phyloP scores from a whole-genome alignment of 2,797 vertebrate species.

The Scarus forsteni region DNA sequence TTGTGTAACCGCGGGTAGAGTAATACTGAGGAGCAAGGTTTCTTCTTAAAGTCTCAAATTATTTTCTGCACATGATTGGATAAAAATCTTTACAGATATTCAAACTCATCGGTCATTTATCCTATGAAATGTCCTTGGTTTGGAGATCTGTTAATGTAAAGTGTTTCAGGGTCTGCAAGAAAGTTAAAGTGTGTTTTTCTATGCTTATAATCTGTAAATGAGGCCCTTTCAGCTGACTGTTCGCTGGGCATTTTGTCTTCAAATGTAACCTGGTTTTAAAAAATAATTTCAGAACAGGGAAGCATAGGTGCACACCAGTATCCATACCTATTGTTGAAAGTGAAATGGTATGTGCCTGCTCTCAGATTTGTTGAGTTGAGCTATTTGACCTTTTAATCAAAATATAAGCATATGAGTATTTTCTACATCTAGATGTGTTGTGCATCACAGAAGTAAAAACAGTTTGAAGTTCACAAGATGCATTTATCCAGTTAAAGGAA shows the following conservation, averaged over 20 bases:
- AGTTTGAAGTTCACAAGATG: conserved; percentile 3
- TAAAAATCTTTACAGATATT: not conserved
- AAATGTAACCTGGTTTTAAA: conserved; percentile 42
- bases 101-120: not conserved
- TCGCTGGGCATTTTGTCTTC: conserved; percentile 25
- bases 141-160: conserved; percentile 40
- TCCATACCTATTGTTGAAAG: not conserved
- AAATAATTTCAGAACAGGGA: conserved; percentile 9
- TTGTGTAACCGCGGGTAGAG: not conserved
- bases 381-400: conserved; percentile 21
- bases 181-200: not conserved
- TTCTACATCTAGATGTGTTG: conserved; percentile 18
- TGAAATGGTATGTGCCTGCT: not conserved
- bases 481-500: conserved; percentile 2
- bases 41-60: not conserved
- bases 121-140: not conserved
- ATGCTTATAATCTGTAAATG: conserved; percentile 37
- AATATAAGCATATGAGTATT: conserved; percentile 10
- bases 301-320: conserved; percentile 20
- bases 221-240: conserved; percentile 36
- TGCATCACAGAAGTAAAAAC: not conserved
- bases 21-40: not conserved
- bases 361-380: conserved; percentile 3
- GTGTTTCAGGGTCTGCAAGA: conserved; percentile 22
- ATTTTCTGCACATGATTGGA: conserved; percentile 3